These are phyloP conservation scores for Muricea muricata DNA, from an alignment of 92 coral and sea anemone genomes.

Conservation along the genomic window DNA sequence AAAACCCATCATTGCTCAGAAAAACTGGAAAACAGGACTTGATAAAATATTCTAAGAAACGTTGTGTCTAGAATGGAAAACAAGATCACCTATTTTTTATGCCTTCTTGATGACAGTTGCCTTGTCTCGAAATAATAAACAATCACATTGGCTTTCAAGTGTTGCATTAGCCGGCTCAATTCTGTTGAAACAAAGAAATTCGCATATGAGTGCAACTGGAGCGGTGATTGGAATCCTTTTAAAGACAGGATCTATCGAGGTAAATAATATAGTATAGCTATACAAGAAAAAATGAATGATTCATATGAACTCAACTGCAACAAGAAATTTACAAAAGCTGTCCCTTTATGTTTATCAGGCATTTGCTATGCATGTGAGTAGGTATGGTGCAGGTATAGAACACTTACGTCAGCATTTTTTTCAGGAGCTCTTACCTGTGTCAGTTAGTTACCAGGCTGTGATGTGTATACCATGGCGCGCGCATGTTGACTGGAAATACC, in stretches of 20 bases:
- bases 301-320: too few relatives aligned
- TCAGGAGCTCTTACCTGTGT: too few relatives aligned
- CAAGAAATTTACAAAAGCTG: too few relatives aligned
- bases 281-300: too few relatives aligned
- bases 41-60: slow-evolving; percentile 22
- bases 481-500: too few relatives aligned
- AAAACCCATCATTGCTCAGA: slow-evolving; percentile 60
- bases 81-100: slow-evolving; percentile 53
- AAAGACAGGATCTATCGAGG: slow-evolving; percentile 69
- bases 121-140: slow-evolving; percentile 22
- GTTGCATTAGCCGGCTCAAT: slow-evolving; percentile 70
- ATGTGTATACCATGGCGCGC: too few relatives aligned
- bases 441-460: too few relatives aligned
- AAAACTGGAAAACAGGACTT: slow-evolving; percentile 47
- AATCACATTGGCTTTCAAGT: slow-evolving; percentile 66
- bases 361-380: too few relatives aligned
- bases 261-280: slow-evolving; percentile 1
- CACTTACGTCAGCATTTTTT: too few relatives aligned
- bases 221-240: slow-evolving; percentile 66
- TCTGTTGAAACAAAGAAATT: slow-evolving; percentile 68
- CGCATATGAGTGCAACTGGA: slow-evolving; percentile 70
- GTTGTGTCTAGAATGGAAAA: slow-evolving; percentile 60
- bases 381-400: too few relatives aligned
- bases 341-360: too few relatives aligned
- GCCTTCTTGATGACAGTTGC: slow-evolving; percentile 50